Evolutionary conservation across 2,797 vertebrate genomes (phyloP).

Genomic region (Capromys pilorides): DNA sequence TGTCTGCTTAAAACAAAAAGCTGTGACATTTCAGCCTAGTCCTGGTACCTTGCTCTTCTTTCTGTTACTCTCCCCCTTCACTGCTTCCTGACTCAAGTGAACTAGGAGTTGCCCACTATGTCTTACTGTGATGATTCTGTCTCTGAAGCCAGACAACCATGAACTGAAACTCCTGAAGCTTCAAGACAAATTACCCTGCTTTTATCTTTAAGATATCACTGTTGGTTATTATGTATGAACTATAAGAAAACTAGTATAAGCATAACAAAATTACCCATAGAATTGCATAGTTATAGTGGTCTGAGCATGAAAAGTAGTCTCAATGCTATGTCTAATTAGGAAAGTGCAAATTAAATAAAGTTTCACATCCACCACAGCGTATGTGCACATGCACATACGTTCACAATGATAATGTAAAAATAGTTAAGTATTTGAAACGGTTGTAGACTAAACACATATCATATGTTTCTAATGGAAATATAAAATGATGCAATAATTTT

Average conservation of each 20-base stretch:
- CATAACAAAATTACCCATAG: background rate
- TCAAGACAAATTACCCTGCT: background rate
- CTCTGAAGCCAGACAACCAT: background rate
- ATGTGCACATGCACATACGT: background rate
- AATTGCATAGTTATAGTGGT: background rate
- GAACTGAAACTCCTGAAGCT: background rate
- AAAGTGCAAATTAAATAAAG: background rate
- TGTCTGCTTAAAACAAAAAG: background rate
- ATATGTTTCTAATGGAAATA: background rate
- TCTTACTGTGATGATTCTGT: background rate
- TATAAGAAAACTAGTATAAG: background rate
- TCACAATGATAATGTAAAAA: background rate
- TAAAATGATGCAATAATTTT: background rate
- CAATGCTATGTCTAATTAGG: background rate
- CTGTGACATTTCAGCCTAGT: background rate
- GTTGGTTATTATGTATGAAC: background rate
- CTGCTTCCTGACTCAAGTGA: background rate
- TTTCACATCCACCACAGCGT: background rate
- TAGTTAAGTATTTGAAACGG: background rate
- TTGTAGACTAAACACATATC: background rate
- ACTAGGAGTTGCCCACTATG: background rate
- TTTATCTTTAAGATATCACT: background rate
- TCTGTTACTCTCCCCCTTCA: background rate
- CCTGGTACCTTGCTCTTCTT: background rate
- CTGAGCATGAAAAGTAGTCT: background rate